Evolutionary conservation across 1,140 invertebrate genomes (phyloP), one percentile per base, ranked within the genome.

Genomic region (Euwallacea similis): DNA sequence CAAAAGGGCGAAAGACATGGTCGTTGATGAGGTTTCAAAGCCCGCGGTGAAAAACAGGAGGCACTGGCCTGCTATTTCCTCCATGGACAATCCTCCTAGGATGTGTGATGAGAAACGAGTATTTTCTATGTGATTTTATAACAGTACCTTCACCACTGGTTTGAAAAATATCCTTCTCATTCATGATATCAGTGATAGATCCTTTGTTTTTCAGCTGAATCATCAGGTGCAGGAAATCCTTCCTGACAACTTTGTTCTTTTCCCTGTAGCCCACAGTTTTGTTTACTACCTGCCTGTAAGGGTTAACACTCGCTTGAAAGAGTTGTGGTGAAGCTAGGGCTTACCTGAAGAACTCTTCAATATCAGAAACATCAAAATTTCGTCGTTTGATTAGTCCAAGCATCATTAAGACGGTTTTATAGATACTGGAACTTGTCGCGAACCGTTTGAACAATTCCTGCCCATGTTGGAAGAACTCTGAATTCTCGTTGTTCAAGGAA

Each of bases 1-100:
- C 69, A 86, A 87, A 0, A 87, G 69, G 2, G 84, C 82, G 69
- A 86, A 87, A 13, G 85, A 81, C 2, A 89, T 81, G 0, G 88
- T 83, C 2, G 85, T 85, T 0, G 88, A 85, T 0, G 89, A 89
- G 0, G 90, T 90, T 72, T 91, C 90, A 78, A 88, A 91, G 11
- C 89, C 90, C 44, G 88, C 89, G 11, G 87, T 74, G 73, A 89
- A 86, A 73, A 90, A 89, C 6, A 89, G 81, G 46, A 88, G 85
- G 2, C 83, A 82, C 77, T 90, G 86, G 0, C 87, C 87, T 0
- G 87, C 82, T 13, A 85, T 80, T 10, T 81, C 70, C 60, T 84
- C 21, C 21, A 33, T 33, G 21, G 21, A 33, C 21, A 33, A 2
- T 33, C 21, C 21, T 33, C 21, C 21, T 33, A 33, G 21, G 21